phyloP scores from a whole-genome alignment of 1,140 invertebrate genomes.

The Capitella teleta region DNA sequence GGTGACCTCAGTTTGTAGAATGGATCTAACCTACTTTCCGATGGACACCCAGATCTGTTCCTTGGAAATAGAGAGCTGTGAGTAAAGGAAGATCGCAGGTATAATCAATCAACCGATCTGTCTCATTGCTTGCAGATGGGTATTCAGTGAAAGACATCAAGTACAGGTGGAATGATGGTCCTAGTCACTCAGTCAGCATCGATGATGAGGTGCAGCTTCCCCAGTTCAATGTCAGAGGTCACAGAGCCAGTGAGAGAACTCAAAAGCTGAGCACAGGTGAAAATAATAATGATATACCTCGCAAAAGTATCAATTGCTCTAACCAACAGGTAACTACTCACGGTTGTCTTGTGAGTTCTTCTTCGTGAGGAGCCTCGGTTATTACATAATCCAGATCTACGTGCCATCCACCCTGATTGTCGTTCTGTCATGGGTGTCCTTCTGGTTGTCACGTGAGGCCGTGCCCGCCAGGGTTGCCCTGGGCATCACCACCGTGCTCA shows the following conservation, averaged over 20 bases:
- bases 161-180: slow-evolving; percentile 75
- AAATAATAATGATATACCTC: neutral
- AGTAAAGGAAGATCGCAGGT: slow-evolving; percentile 20
- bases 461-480: slow-evolving; percentile 10
- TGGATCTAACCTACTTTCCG: slow-evolving; percentile 40
- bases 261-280: slow-evolving; percentile 15
- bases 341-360: slow-evolving; percentile 93
- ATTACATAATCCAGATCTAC: slow-evolving; percentile 99
- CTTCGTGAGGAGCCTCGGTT: slow-evolving; percentile 94
- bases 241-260: slow-evolving; percentile 73
- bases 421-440: slow-evolving; percentile 45
- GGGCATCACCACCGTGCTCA: slow-evolving; percentile 82
- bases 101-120: neutral
- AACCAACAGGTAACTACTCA: slow-evolving; percentile 81
- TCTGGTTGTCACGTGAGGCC: slow-evolving; percentile 43
- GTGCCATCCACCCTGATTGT: slow-evolving; percentile 97
- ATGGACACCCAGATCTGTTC: slow-evolving; percentile 43
- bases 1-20: slow-evolving; percentile 38
- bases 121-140: slow-evolving; percentile 57
- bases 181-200: slow-evolving; percentile 79
- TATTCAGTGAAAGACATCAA: slow-evolving; percentile 94
- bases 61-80: slow-evolving; percentile 47
- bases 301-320: neutral
- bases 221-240: slow-evolving; percentile 89
- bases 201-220: slow-evolving; percentile 84